Base-by-base conservation (phyloP, 2,797 vertebrate genomes). In the Sciaenops ocellatus region DNA sequence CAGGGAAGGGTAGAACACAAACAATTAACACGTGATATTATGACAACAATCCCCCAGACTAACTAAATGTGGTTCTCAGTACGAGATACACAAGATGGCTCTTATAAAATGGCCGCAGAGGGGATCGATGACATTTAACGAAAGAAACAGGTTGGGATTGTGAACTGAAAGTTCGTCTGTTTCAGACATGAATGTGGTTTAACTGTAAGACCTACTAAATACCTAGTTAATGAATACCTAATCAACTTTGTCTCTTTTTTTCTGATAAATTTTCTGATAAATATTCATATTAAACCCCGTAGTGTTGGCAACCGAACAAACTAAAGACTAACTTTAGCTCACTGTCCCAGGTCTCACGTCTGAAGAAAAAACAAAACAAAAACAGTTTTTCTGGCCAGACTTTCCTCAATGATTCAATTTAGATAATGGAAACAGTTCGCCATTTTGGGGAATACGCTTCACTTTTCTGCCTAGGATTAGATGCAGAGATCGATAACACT, bases 161-260 rank as follows among this genome's bases (percentile, higher is more conserved):
- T 90, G 86, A 92, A 88, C 88, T 83, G 38, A 85, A 89, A 76
- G 84, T 88, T 83, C 68, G 84, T 86, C 85, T 84, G 46, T 72
- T 76, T 76, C 47, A 57, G 28, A 56, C 16, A 22, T 52, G 18
- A 20, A 56, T 65, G 5, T 69, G 44, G 18, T 71, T 72, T 72
- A 34, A 70, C 2, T 11, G 11, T 15, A 44, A 57, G 0, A 70
- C 50, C 18, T 47, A 50, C 6, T 60, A 9, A 38, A 65, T 52
- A 69, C 12, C 10, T 42, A 24, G 6, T 38, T 34, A 22, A 60
- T 57, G 0, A 51, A 52, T n/a, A 8, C 15, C 26, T 48, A 42
- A 50, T 52, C 12, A 46, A 60, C 22, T 42, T 15, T 63, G 1
- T 15, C 13, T 60, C 38, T 28, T 68, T 64, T 24, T 59, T 69